phyloP scores from a whole-genome alignment of 1,140 invertebrate genomes.

The Pectinophora gossypiella region DNA sequence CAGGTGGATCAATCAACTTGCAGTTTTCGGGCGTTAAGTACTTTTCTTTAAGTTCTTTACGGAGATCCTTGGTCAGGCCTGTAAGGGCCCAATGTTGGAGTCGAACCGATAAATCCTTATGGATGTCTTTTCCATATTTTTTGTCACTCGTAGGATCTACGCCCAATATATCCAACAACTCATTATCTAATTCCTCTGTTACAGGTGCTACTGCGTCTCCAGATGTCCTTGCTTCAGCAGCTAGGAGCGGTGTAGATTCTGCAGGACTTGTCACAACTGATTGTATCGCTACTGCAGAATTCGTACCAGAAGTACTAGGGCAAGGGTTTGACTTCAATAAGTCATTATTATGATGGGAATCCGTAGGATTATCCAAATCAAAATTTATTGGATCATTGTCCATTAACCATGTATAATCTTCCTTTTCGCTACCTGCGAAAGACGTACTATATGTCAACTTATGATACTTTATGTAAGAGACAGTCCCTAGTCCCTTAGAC shows the following conservation, averaged over 20 bases:
- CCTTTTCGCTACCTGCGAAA: background rate
- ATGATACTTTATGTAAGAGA: background rate
- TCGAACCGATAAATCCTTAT: background rate
- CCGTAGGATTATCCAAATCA: background rate
- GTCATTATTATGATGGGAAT: background rate
- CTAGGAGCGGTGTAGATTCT: background rate
- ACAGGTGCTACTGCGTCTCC: background rate
- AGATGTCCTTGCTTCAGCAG: background rate
- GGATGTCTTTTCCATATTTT: background rate
- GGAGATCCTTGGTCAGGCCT: background rate
- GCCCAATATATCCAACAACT: background rate
- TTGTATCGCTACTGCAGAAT: background rate
- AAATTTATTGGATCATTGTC: too few relatives aligned
- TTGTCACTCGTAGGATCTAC: background rate
- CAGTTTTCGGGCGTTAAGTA: background rate
- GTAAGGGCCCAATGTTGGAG: background rate
- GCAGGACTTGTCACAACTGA: background rate
- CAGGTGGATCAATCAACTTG: background rate
- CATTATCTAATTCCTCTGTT: background rate
- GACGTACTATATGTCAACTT: background rate
- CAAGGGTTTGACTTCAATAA: background rate
- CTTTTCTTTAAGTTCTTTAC: background rate
- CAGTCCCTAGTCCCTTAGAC: background rate
- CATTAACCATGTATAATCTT: background rate
- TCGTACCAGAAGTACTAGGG: background rate